Percentiles rank a stretch among this genome's conserved stretches.
These are phyloP conservation scores for Lordiphosa stackelbergi DNA, from an alignment of 1,140 invertebrate species.

Conservation along the genomic window DNA sequence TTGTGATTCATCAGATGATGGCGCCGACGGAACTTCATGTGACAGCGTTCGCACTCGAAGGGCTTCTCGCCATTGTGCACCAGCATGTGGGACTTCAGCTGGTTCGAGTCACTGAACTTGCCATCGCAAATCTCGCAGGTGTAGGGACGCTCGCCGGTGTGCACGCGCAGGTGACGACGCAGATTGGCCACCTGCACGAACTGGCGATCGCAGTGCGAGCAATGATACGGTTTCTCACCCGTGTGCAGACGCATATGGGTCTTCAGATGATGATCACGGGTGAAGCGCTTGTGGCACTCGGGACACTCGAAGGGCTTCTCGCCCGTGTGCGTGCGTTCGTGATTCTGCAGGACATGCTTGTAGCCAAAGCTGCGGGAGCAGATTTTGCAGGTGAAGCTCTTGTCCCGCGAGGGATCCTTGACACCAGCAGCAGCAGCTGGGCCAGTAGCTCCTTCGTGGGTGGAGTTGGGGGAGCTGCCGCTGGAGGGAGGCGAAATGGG, in stretches of 20 bases:
- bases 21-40: constrained; percentile 86
- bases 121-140: constrained; percentile 92
- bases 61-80: constrained; percentile 95
- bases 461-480: constrained; percentile 78
- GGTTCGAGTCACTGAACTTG: constrained; percentile 95
- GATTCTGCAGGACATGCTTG: constrained; percentile 96
- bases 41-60: constrained; percentile 87
- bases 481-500: constrained; percentile 78
- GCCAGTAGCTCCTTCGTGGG: constrained; percentile 33
- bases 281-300: constrained; percentile 96
- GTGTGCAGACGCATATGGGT: constrained; percentile 95
- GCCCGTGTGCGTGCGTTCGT: constrained; percentile 97
- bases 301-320: constrained; percentile 97
- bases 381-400: constrained; percentile 91
- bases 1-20: constrained; percentile 92
- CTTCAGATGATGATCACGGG: constrained; percentile 96
- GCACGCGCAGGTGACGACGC: constrained; percentile 93
- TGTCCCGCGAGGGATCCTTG: constrained; percentile 83
- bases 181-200: constrained; percentile 97
- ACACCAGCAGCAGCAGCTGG: constrained; percentile 56
- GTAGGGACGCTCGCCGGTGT: constrained; percentile 97
- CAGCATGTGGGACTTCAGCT: constrained; percentile 92
- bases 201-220: constrained; percentile 92
- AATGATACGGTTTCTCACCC: constrained; percentile 95
- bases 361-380: constrained; percentile 94